These are phyloP conservation scores for Prinia subflava DNA, from an alignment of 2,113 vertebrate species.

Conservation along the genomic window DNA sequence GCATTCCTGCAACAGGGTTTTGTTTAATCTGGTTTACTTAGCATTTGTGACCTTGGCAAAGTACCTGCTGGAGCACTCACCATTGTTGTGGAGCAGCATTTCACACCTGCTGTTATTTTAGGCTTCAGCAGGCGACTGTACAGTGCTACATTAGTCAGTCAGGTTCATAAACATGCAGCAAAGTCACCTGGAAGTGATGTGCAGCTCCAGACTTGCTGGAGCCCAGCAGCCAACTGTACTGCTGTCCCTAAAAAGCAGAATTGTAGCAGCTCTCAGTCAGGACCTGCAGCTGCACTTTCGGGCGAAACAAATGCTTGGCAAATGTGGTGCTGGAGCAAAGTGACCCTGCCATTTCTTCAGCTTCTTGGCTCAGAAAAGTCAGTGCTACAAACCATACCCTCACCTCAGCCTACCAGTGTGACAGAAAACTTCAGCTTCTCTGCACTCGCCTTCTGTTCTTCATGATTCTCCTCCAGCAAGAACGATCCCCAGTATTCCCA, in stretches of 20 bases:
- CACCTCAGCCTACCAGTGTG: neutral
- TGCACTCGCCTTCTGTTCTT: neutral
- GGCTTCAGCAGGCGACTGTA: neutral
- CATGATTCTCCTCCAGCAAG: neutral
- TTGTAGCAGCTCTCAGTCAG: neutral
- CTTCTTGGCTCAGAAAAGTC: neutral
- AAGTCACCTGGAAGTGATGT: slow-evolving; percentile 23
- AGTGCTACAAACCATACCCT: neutral
- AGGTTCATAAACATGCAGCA: neutral
- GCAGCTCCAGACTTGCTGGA: neutral
- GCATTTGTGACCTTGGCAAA: slow-evolving; percentile 44
- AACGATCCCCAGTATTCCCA: neutral
- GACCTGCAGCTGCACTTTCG: neutral
- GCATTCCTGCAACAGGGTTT: slow-evolving; percentile 33
- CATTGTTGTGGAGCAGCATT: neutral
- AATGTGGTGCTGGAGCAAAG: neutral
- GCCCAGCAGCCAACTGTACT: neutral
- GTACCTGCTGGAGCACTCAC: neutral
- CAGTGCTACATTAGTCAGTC: neutral
- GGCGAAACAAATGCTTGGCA: neutral
- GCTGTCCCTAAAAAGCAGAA: neutral
- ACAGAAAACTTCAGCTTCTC: neutral
- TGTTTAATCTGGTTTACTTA: slow-evolving; percentile 53
- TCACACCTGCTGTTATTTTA: slow-evolving; percentile 28
- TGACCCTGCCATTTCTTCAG: neutral